Conservation (phyloP, 2,113 vertebrate species). For the Alosa alosa region DNA sequence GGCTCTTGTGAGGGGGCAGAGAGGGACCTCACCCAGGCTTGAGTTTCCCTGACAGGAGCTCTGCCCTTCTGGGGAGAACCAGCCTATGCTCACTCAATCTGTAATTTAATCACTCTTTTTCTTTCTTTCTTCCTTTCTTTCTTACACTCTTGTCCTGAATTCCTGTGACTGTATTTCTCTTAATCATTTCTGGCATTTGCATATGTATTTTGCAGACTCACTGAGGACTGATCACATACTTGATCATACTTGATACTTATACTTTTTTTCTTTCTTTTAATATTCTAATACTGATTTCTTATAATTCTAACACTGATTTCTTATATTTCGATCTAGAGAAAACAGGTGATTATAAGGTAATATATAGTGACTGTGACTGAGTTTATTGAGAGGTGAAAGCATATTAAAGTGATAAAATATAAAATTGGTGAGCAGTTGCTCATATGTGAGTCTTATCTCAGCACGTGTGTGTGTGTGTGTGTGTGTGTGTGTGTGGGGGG, state of each 20-base stretch:
- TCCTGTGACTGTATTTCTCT: background rate
- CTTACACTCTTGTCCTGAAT: background rate
- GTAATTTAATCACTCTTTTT: background rate
- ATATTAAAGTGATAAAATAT: no score
- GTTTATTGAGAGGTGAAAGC: no score
- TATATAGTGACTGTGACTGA: no score
- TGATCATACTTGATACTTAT: no score
- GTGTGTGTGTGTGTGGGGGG: slow-evolving; percentile 19
- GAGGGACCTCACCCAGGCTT: slow-evolving; percentile 25
- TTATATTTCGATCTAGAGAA: no score
- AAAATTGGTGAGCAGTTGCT: no score
- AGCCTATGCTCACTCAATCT: no score
- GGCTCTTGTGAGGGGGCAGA: slow-evolving; percentile 27
- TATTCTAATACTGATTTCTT: background rate
- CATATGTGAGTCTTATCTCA: background rate
- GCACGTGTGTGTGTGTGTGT: slow-evolving; percentile 5
- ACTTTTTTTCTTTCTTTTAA: background rate
- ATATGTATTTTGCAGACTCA: background rate
- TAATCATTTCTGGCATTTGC: background rate
- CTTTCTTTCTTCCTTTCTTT: background rate
- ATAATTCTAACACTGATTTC: no score
- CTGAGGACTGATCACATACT: no score
- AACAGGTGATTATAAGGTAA: no score
- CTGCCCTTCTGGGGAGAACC: slow-evolving; percentile 24
- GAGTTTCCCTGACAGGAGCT: slow-evolving; percentile 35